Evolutionary conservation across 2,113 vertebrate genomes (phyloP), one percentile per base, ranked within the genome.

Genomic region (Prionailurus viverrinus): DNA sequence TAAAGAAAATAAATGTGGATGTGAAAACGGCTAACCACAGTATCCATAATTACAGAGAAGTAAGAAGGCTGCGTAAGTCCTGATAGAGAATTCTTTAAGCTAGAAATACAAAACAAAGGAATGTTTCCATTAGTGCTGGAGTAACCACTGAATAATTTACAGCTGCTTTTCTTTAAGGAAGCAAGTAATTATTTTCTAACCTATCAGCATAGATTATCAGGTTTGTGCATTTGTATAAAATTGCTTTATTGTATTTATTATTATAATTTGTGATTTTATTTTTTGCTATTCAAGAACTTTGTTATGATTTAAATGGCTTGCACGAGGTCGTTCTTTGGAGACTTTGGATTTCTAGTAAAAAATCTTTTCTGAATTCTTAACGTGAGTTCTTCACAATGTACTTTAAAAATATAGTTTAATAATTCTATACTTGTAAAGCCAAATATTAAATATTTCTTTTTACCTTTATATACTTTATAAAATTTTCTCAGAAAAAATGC

Each of bases 151-250:
- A 93, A 14, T 11, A 97, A 95, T 1, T 93, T 94, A 83, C 11
- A 95, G 25, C 1, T 83, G 41, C 80, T 61, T 96, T 97, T 97
- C 45, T 94, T 93, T 89, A 65, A 65, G 15, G 71, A 97, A 74
- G 16, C 45, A 92, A 92, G 69, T 94, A 87, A 97, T 96, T 98
- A 97, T 96, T 96, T 97, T 76, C 3, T 1, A 97, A 19, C 2
- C 33, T 92, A 97, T 97, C 91, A 86, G 19, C 53, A 76, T 73
- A 93, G 93, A 97, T 94, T 66, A 97, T 93, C 97, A 97, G 41
- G 31, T 48, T 92, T 74, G 36, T 51, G 39, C 27, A 58, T 86
- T 94, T 93, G 14, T 73, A 86, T 93, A 68, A 97, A 97, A 95
- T 78, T 95, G 61, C 39, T 21, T 91, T 81, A 91, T 81, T 95